Conservation (phyloP, 2,888 invertebrate genomes). For the Bembecia ichneumoniformis region DNA sequence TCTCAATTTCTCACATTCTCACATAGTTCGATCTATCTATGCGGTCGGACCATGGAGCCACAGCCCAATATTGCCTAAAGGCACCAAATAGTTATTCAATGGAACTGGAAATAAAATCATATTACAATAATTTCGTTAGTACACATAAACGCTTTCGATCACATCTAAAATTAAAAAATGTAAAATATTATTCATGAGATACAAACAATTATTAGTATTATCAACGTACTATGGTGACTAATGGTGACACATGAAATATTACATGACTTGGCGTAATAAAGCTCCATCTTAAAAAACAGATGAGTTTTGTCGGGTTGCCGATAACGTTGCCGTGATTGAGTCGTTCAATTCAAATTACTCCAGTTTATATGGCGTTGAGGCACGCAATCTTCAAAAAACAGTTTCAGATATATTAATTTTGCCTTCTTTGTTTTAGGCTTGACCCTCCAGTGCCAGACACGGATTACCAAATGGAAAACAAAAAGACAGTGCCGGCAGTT, state of each 20-base stretch:
- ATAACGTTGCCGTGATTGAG: constrained; percentile 40
- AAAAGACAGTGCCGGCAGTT: constrained; percentile 66
- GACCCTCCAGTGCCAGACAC: constrained; percentile 78
- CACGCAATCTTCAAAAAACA: neutral
- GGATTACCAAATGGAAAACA: constrained; percentile 77
- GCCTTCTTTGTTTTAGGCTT: constrained; percentile 72
- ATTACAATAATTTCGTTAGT: too few relatives aligned
- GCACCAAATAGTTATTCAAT: too few relatives aligned
- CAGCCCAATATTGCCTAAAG: too few relatives aligned
- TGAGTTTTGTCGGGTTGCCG: constrained; percentile 32
- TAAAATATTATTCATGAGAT: too few relatives aligned
- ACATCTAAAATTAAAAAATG: too few relatives aligned
- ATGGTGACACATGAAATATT: neutral
- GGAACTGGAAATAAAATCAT: too few relatives aligned
- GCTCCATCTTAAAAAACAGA: constrained; percentile 8
- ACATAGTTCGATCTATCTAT: too few relatives aligned
- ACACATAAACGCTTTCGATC: too few relatives aligned
- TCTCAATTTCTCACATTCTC: too few relatives aligned
- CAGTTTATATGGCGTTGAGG: neutral
- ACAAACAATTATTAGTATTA: too few relatives aligned
- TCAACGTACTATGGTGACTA: neutral
- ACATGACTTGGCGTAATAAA: neutral
- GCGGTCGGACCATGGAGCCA: too few relatives aligned
- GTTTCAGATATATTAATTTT: neutral
- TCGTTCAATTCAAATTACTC: constrained; percentile 17